Conservation (phyloP, 2,888 invertebrate species). For the Cepaea hortensis region DNA sequence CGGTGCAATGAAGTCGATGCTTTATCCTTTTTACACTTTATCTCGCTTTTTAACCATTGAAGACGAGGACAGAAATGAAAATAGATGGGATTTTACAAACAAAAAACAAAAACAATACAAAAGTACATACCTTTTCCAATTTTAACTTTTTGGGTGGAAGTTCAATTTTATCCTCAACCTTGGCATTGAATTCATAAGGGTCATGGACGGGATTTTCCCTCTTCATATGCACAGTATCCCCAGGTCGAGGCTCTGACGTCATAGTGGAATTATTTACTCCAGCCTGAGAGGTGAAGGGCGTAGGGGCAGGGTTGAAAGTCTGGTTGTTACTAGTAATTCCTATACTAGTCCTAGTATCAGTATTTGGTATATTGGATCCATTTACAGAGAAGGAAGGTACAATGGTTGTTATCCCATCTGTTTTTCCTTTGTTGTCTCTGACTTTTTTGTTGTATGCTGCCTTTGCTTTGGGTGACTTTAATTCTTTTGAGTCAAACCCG, state of each 20-base stretch:
- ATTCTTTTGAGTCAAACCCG: conserved; percentile 58
- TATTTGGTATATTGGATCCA: conserved; percentile 30
- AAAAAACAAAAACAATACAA: no score
- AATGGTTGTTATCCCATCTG: conserved; percentile 44
- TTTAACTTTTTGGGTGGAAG: conserved; percentile 71
- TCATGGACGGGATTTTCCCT: conserved; percentile 64
- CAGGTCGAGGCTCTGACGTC: conserved; percentile 56
- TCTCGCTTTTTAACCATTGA: no score
- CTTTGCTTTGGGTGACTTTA: conserved; percentile 65
- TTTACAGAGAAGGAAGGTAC: conserved; percentile 46
- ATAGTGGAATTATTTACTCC: conserved; percentile 12
- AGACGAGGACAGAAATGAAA: no score
- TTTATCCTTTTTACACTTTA: no score
- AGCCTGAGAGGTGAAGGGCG: neutral
- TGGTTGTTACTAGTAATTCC: neutral
- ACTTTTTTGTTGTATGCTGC: conserved; percentile 61
- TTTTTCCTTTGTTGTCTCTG: conserved; percentile 51
- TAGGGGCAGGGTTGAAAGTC: conserved; percentile 8
- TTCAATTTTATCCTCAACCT: conserved; percentile 69
- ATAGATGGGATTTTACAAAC: no score
- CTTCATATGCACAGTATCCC: conserved; percentile 61
- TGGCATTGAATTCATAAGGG: conserved; percentile 73
- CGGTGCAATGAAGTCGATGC: no score
- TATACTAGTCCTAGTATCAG: conserved; percentile 5
- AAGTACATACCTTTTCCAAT: conserved; percentile 63